phyloP scores from a whole-genome alignment of 2,888 invertebrate genomes.

The Mimas tiliae region DNA sequence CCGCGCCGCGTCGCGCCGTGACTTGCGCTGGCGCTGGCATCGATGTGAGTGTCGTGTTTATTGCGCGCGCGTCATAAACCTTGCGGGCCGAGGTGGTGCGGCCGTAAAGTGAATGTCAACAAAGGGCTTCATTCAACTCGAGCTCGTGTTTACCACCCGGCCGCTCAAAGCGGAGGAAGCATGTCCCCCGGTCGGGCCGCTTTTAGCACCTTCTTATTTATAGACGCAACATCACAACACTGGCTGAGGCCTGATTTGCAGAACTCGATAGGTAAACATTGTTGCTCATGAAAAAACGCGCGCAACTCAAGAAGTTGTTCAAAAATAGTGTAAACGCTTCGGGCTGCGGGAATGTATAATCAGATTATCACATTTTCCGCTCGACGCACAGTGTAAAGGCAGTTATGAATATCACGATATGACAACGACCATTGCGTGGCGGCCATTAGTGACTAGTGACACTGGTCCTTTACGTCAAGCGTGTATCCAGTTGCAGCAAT shows the following conservation, averaged over 20 bases:
- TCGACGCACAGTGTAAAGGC: conserved; percentile 8
- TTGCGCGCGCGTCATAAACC: conserved; percentile 64
- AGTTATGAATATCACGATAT: conserved; percentile 35
- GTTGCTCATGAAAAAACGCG: conserved; percentile 50
- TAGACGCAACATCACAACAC: conserved; percentile 75
- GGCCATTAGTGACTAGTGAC: conserved; percentile 64
- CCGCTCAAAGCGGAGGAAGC: conserved; percentile 81
- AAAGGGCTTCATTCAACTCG: conserved; percentile 73
- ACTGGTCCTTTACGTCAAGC: conserved; percentile 55
- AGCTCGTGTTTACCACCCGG: conserved; percentile 76
- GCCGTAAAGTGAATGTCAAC: conserved; percentile 80
- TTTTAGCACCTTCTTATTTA: conserved; percentile 85
- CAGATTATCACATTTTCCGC: conserved; percentile 19
- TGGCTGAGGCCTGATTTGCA: conserved; percentile 74
- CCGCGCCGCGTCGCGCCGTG: conserved; percentile 21
- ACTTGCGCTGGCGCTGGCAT: conserved; percentile 37
- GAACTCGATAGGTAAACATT: conserved; percentile 73
- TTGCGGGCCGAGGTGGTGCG: conserved; percentile 58
- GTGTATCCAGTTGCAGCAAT: conserved; percentile 63
- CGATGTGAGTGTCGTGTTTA: conserved; percentile 57
- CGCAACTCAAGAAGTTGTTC: not conserved
- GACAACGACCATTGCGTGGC: conserved; percentile 47
- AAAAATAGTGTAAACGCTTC: not conserved
- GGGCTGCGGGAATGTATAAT: conserved; percentile 1
- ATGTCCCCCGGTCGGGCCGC: conserved; percentile 79